Base-by-base conservation (phyloP, 2,113 vertebrate genomes). In the Dendropsophus ebraccatus region DNA sequence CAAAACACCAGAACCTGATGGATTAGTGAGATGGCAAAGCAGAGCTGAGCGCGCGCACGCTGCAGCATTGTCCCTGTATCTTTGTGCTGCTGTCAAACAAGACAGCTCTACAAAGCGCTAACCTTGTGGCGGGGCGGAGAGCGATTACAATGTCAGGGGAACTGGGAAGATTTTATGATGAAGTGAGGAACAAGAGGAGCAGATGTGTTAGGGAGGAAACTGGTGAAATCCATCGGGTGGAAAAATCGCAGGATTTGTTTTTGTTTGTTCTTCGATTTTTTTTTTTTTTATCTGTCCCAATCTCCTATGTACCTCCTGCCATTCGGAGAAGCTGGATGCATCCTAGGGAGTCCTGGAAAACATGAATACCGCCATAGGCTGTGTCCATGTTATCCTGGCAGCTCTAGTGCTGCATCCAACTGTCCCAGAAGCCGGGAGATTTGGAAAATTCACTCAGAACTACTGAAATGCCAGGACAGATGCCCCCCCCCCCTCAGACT, bases 101-200 rank as follows among this genome's bases (percentile, higher is more conserved):
- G 72, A 74, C 72, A 47, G 23, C 72, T 47, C n/a, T 12, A 47
- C 41, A 47, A 74, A 74, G 41, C 21, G n/a, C 72, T n/a, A 47
- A 74, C 72, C 72, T 49, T 74, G 72, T 3, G 16, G 72, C 21
- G 6, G 23, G 70, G 72, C 72, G 45, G 72, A 47, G 37, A 16
- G 41, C 21, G 41, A 49, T 74, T 25, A 74, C 37, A 74, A 49
- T 25, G 41, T 41, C 21, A 49, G 49, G 37, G 47, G 72, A 74
- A 74, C 72, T 47, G n/a, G 72, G 37, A 74, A 74, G 37, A 74
- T 74, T 37, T 74, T 25, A 49, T 74, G 41, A 45, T 74, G 41
- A 74, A 74, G 72, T 74, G n/a, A 23, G 67, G 19, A 74, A 74
- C 41, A 74, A 47, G 72, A 74, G 49, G 23, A 45, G 41, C 70